Base-by-base conservation (phyloP, 1,140 invertebrate genomes). In the Argopecten irradians region DNA sequence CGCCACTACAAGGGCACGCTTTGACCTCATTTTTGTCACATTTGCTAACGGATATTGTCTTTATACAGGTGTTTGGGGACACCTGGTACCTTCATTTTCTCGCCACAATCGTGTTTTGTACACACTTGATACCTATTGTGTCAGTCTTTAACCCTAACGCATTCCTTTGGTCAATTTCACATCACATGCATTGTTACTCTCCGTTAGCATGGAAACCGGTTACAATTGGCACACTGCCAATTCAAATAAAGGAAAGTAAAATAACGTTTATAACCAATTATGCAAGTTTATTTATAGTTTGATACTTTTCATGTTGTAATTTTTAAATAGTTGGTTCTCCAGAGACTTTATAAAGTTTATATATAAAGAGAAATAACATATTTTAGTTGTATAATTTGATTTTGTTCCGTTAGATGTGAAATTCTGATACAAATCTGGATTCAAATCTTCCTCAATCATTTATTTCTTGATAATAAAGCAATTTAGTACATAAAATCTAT, bases 81-180 rank as follows among this genome's bases (percentile, higher is more conserved):
- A 71, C 55, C 55, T 71, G 55, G 55, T 71, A 71, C 55, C 55
- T 11, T 28, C 19, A 11, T 71, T 71, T 71, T 71, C 55, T 71
- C 55, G 16, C 55, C 22, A 71, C 55, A 71, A 71, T 71, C 22
- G 55, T 16, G 55, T 71, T 71, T 3, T 71, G 14, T 71, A 71
- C n/a, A 28, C 55, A n/a, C 7, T 1, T 28, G n/a, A 7, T 71
- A 71, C 55, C 55, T 28, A 71, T 71, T 71, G 55, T 71, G 16
- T 5, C n/a, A 28, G 1, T 5, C 55, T 28, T n/a, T 71, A n/a
- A 71, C 55, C 55, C 55, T 28, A 28, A 3, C 22, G n/a, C 55
- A 71, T 71, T 71, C 55, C 55, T 71, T 8, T 71, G 55, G 55
- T 71, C 55, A 71, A 71, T n/a, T 71, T 71, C 22, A 71, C 55